Evolutionary conservation across 2,888 invertebrate genomes (phyloP).

Genomic region (Amblyteles armatorius): DNA sequence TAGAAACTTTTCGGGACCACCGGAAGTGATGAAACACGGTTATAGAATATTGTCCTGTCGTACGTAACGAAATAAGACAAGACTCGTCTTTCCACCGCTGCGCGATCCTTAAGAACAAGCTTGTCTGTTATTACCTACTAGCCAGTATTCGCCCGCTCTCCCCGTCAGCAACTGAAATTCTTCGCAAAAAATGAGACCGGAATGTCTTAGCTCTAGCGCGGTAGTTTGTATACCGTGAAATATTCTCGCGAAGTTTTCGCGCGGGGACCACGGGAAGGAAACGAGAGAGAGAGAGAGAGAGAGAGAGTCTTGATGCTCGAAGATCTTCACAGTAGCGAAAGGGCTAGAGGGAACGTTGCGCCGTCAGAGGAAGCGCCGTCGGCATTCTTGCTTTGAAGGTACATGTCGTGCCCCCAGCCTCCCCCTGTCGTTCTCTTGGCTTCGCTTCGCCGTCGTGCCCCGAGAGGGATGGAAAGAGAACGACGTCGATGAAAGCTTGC

Average conservation of each 20-base stretch:
- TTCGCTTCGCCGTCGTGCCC: slow-evolving; percentile 26
- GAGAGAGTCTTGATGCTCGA: slow-evolving; percentile 57
- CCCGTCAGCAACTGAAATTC: background rate
- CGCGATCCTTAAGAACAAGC: background rate
- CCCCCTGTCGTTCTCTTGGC: slow-evolving; percentile 11
- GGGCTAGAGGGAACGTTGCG: slow-evolving; percentile 42
- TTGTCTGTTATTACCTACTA: background rate
- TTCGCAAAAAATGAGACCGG: background rate
- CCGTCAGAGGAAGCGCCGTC: slow-evolving; percentile 66
- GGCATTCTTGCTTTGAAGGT: slow-evolving; percentile 74
- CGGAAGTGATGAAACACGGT: background rate
- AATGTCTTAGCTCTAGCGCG: background rate
- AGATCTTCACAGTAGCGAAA: slow-evolving; percentile 53
- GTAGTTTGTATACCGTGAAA: background rate
- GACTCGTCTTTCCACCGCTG: background rate
- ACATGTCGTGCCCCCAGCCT: slow-evolving; percentile 27
- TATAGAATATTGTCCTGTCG: background rate
- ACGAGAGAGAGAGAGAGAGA: slow-evolving; percentile 20
- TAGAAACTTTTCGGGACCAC: background rate
- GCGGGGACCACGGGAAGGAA: slow-evolving; percentile 10
- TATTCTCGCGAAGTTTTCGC: slow-evolving; percentile 18
- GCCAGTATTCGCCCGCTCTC: background rate
- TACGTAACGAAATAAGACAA: background rate
- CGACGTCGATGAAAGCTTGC: slow-evolving; percentile 60
- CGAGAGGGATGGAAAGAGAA: slow-evolving; percentile 22